phyloP scores from a whole-genome alignment of 2,888 invertebrate species.

The Rhamphomyia laevipes region DNA sequence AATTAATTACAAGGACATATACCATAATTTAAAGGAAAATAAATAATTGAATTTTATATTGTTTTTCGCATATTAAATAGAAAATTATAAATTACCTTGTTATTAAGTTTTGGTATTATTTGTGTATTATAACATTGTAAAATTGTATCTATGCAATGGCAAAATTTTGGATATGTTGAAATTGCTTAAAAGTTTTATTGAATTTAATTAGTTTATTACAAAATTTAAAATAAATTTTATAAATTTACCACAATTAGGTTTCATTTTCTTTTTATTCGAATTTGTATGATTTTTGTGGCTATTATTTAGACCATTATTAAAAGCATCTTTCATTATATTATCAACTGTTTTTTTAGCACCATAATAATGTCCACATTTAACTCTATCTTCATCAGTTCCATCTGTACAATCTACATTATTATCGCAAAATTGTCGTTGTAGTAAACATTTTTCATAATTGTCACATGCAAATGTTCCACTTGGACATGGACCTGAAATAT shows the following conservation, averaged over 20 bases:
- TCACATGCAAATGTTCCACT: constrained; percentile 44
- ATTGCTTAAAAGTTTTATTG: constrained; percentile 27
- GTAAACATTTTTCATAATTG: constrained; percentile 41
- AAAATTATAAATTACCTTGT: constrained; percentile 22
- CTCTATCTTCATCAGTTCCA: constrained; percentile 40
- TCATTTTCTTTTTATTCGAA: not conserved
- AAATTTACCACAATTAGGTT: constrained; percentile 21
- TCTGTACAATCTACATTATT: constrained; percentile 37
- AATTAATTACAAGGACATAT: not conserved
- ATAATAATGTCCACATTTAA: constrained; percentile 35
- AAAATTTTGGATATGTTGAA: constrained; percentile 31
- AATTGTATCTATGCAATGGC: constrained; percentile 25
- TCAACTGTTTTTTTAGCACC: constrained; percentile 32
- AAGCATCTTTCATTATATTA: constrained; percentile 19
- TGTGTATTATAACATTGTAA: constrained; percentile 25
- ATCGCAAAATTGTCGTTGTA: constrained; percentile 45
- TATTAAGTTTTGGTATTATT: constrained; percentile 24
- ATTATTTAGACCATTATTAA: not conserved
- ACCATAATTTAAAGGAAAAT: not conserved
- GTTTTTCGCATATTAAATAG: no score
- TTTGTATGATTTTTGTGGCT: not conserved
- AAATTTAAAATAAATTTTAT: no score
- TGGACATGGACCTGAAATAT: constrained; percentile 40
- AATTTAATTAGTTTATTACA: constrained; percentile 6
- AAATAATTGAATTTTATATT: no score